These are phyloP conservation scores for Limnothrissa miodon DNA, from an alignment of 2,113 vertebrate genomes.

Conservation along the genomic window DNA sequence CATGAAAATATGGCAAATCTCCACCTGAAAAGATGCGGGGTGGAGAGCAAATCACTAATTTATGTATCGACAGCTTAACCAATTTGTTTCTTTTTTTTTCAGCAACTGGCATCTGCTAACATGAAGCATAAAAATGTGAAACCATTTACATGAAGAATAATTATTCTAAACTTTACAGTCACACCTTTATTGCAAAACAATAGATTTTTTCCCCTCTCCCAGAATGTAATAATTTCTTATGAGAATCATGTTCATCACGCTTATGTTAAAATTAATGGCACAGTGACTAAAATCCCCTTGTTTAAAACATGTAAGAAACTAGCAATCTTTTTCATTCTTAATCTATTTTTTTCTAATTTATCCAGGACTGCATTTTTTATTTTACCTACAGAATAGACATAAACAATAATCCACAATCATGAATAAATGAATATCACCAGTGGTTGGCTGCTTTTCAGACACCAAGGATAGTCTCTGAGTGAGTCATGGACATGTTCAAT, in stretches of 20 bases:
- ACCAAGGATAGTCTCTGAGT: neutral
- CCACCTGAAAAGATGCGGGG: too few species aligned
- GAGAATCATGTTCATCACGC: neutral
- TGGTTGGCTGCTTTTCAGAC: neutral
- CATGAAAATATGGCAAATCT: neutral
- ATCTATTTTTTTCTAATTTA: neutral
- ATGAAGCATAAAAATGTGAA: neutral
- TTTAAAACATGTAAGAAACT: neutral
- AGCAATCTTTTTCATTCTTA: neutral
- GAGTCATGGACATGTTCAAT: neutral
- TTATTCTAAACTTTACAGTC: neutral
- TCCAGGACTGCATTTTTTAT: neutral
- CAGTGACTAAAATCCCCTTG: neutral
- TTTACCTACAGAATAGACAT: neutral
- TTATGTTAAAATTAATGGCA: neutral
- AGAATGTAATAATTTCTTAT: neutral
- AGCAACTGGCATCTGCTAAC: neutral
- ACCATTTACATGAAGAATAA: neutral
- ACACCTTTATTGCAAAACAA: neutral
- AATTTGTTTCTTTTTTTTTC: neutral
- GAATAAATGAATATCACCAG: neutral
- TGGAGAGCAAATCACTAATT: neutral
- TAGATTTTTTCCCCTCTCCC: neutral
- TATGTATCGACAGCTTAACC: neutral
- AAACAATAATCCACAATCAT: neutral